Evolutionary conservation across 2,113 vertebrate species (phyloP).

Genomic region (Eulemur macaco): DNA sequence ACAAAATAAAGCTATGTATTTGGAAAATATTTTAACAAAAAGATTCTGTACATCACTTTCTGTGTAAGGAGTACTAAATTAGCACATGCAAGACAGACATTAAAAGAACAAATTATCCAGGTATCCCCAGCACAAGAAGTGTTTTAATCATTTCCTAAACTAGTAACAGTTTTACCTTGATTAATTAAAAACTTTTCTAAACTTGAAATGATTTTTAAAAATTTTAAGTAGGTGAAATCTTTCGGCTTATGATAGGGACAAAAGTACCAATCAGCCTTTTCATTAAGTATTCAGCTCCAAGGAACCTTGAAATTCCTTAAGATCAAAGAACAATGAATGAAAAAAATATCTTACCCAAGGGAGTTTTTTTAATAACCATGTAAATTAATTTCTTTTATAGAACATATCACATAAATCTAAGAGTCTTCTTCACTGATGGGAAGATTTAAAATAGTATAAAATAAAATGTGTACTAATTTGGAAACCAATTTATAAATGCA

Average conservation of each 20-base stretch:
- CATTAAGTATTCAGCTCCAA: not conserved
- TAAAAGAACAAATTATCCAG: not conserved
- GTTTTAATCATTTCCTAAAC: not conserved
- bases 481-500: slow-evolving; percentile 29
- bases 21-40: slow-evolving; percentile 32
- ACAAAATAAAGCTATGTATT: slow-evolving; percentile 14
- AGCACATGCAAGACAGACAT: not conserved
- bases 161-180: not conserved
- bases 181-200: not conserved
- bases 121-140: not conserved
- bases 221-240: not conserved
- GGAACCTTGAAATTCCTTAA: not conserved
- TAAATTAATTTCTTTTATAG: slow-evolving; percentile 13
- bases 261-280: not conserved
- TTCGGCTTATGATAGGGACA: not conserved
- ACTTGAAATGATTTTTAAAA: not conserved
- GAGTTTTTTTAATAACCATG: not conserved
- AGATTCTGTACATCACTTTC: not conserved
- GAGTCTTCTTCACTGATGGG: not conserved
- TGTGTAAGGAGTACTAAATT: not conserved
- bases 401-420: not conserved
- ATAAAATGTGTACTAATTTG: slow-evolving; percentile 42
- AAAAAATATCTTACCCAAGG: not conserved
- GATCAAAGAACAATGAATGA: not conserved
- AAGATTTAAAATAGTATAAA: slow-evolving; percentile 46